phyloP scores from a whole-genome alignment of 2,797 vertebrate species.

The Parotocinclus haroldoi region DNA sequence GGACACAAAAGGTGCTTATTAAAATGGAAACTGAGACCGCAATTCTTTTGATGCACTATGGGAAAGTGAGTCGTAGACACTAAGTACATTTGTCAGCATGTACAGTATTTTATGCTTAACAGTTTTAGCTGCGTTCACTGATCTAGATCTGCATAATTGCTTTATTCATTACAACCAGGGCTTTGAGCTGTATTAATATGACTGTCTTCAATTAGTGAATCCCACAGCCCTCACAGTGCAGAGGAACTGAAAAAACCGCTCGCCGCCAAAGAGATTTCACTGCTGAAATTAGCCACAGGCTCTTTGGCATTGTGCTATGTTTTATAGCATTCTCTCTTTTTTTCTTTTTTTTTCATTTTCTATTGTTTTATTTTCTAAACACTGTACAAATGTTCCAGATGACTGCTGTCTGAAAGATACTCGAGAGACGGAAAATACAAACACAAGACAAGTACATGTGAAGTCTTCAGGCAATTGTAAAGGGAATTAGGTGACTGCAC shows the following conservation, averaged over 20 bases:
- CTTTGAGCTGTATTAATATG: constrained; percentile 22
- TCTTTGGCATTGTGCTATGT: constrained; percentile 47
- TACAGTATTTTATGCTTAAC: background rate
- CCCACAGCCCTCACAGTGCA: constrained; percentile 19
- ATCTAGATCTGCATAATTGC: constrained; percentile 8
- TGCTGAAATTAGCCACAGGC: constrained; percentile 50
- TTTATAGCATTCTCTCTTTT: constrained; percentile 26
- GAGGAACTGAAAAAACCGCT: constrained; percentile 40
- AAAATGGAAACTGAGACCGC: too few relatives aligned
- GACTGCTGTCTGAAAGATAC: constrained; percentile 45
- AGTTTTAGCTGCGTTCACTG: background rate
- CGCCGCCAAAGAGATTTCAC: constrained; percentile 46
- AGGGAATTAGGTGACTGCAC: constrained; percentile 27
- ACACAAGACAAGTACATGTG: constrained; percentile 28
- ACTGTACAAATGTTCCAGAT: constrained; percentile 47
- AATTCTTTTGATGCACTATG: too few relatives aligned
- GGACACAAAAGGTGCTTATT: too few relatives aligned
- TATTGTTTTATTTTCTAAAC: constrained; percentile 5
- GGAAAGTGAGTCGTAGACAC: background rate
- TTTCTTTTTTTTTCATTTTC: constrained; percentile 12
- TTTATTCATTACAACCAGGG: constrained; percentile 37
- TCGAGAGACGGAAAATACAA: constrained; percentile 15
- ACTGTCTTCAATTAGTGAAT: constrained; percentile 30
- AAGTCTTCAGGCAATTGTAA: constrained; percentile 42
- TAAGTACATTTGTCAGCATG: background rate